Percentiles rank a stretch among this genome's conserved stretches.
Evolutionary conservation across 2,113 vertebrate species (phyloP).

Genomic region (Nesogale talazaci): DNA sequence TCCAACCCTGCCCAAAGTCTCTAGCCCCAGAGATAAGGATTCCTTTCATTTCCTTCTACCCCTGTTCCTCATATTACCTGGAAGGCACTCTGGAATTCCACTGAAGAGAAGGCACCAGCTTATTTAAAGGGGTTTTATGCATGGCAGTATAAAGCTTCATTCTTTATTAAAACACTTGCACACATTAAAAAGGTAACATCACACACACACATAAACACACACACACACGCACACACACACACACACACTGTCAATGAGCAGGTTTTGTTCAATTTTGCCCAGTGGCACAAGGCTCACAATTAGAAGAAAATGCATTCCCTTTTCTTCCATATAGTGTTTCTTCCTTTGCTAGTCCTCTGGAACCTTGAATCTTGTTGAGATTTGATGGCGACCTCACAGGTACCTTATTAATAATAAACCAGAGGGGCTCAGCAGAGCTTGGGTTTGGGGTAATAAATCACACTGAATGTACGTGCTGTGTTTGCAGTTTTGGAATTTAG

Average conservation of each 20-base stretch:
- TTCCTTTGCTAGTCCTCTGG: neutral
- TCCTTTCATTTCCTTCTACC: neutral
- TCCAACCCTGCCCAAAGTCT: neutral
- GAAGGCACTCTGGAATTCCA: neutral
- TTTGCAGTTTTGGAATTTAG: constrained; percentile 59
- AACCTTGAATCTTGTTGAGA: constrained; percentile 56
- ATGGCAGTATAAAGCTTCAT: constrained; percentile 7
- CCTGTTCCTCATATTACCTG: neutral
- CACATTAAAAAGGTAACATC: constrained; percentile 3
- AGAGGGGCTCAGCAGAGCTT: constrained; percentile 44
- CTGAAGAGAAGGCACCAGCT: neutral
- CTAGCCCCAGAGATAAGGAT: neutral
- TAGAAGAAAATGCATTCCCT: neutral
- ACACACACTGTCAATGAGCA: neutral
- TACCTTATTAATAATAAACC: constrained; percentile 75
- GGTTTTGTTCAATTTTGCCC: constrained; percentile 49
- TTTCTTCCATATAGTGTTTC: neutral
- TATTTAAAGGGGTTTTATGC: neutral
- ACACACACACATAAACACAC: no score
- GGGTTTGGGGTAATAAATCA: constrained; percentile 73
- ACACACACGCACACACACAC: neutral
- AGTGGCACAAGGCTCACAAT: neutral
- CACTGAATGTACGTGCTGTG: constrained; percentile 13
- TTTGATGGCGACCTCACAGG: constrained; percentile 69
- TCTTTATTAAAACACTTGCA: neutral